Evolutionary conservation across 2,888 invertebrate species (phyloP).

Genomic region (Perizoma flavofasciatum): DNA sequence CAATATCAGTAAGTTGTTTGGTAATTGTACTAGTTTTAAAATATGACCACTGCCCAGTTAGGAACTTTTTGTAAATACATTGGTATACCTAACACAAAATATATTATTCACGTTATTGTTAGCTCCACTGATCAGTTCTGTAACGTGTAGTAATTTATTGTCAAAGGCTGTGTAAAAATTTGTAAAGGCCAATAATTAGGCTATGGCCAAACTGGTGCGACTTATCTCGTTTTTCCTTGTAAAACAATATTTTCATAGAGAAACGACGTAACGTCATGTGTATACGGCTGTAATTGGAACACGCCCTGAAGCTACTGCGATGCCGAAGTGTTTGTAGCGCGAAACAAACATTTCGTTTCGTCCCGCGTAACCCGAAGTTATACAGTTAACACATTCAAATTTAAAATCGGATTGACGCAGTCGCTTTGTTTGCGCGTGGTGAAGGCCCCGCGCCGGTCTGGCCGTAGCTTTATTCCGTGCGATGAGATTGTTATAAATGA

Average conservation of each 20-base stretch:
- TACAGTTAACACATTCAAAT: too few species aligned
- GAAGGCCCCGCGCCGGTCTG: not conserved
- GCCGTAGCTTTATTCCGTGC: slow-evolving; percentile 46
- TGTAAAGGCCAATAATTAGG: slow-evolving; percentile 63
- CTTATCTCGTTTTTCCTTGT: too few species aligned
- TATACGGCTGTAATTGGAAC: too few species aligned
- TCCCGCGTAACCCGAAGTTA: too few species aligned
- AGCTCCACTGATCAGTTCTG: slow-evolving; percentile 80
- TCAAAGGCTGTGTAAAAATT: slow-evolving; percentile 81
- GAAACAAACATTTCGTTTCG: too few species aligned
- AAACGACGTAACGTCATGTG: too few species aligned
- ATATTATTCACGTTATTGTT: slow-evolving; percentile 68
- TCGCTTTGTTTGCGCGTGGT: too few species aligned
- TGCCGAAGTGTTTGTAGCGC: too few species aligned
- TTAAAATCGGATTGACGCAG: too few species aligned
- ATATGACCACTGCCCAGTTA: slow-evolving; percentile 65
- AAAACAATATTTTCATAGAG: too few species aligned
- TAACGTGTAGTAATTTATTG: slow-evolving; percentile 81
- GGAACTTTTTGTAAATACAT: slow-evolving; percentile 78
- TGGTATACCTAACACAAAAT: slow-evolving; percentile 54
- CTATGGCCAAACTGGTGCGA: slow-evolving; percentile 38
- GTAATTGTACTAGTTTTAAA: slow-evolving; percentile 12
- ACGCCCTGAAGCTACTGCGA: too few species aligned
- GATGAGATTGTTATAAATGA: slow-evolving; percentile 66
- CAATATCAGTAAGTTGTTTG: slow-evolving; percentile 25